Evolutionary conservation across 2,888 invertebrate genomes (phyloP).

Genomic region (Bellardia bayeri): DNA sequence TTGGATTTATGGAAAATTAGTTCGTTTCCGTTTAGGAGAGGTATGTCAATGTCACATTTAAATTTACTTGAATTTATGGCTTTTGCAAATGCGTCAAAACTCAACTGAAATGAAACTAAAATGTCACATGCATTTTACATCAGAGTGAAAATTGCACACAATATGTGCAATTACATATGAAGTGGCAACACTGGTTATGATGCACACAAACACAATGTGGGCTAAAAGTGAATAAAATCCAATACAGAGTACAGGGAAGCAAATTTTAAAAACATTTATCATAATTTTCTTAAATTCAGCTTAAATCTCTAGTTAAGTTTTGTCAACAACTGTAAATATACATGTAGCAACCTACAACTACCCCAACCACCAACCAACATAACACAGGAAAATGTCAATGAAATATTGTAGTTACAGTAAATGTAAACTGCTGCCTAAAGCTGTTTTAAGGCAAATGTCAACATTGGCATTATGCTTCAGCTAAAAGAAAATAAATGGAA

Average conservation of each 20-base stretch:
- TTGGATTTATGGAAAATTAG: no score
- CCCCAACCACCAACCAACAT: not conserved
- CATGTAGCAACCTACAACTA: not conserved
- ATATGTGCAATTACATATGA: no score
- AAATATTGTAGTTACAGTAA: constrained; percentile 57
- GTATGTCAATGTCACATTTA: no score
- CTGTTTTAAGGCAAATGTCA: constrained; percentile 70
- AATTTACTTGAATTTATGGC: no score
- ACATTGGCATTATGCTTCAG: constrained; percentile 62
- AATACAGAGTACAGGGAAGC: no score
- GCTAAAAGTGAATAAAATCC: not conserved
- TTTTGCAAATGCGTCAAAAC: no score
- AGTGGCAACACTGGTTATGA: not conserved
- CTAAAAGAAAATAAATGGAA: constrained; percentile 41
- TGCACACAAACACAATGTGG: not conserved
- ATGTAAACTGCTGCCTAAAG: constrained; percentile 63
- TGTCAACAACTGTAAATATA: not conserved
- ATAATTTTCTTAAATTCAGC: no score
- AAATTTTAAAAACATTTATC: no score
- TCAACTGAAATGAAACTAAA: no score
- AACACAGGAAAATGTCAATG: constrained; percentile 56
- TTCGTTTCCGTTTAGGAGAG: no score
- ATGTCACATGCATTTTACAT: no score
- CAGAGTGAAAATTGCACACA: no score
- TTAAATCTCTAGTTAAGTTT: not conserved